Evolutionary conservation across 2,113 vertebrate genomes (phyloP), one percentile per base, ranked within the genome.

Genomic region (Hippopotamus amphibius): DNA sequence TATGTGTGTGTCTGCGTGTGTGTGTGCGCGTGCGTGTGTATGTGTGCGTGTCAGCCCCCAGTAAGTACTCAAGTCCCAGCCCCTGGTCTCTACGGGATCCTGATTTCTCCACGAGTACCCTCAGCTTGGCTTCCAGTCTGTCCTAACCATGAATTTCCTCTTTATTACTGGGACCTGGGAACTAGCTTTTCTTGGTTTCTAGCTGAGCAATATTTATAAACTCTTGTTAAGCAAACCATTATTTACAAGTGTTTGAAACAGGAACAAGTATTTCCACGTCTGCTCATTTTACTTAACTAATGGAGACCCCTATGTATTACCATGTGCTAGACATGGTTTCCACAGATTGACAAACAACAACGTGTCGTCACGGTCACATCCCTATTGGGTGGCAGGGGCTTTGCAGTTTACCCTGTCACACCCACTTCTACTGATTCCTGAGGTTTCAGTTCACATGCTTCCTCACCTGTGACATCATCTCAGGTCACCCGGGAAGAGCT

Each of bases 1-100:
- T 71, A 6, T 46, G 7, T 74, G 13, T 28, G 14, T 50, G 3
- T 76, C 46, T 76, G 26, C 30, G 15, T 28, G 26, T 46, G 22
- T 24, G 28, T 16, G 1, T 15, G 41, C 14, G 1, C 33, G 28
- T 21, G 10, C 15, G 48, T 55, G 61, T 24, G 3, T 7, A n/a
- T 13, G 8, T 1, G 4, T 0, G 3, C 0, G 2, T 57, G 37
- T 57, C 11, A 8, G 26, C 82, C 57, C 33, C 28, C 7, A 14
- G 30, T 19, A 28, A 19, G 33, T 50, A 46, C 3, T 83, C 13
- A 55, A 37, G 37, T 22, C 14, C 46, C 7, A 28, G 68, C 11
- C 21, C n/a, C 21, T 17, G 5, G 22, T 68, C 43, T 50, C 16
- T 48, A 5, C 11, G 48, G 10, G 26, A 74, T 55, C 69, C 33